These are phyloP conservation scores for Phaenicophaeus curvirostris DNA, from an alignment of 2,797 vertebrate species.

Conservation along the genomic window DNA sequence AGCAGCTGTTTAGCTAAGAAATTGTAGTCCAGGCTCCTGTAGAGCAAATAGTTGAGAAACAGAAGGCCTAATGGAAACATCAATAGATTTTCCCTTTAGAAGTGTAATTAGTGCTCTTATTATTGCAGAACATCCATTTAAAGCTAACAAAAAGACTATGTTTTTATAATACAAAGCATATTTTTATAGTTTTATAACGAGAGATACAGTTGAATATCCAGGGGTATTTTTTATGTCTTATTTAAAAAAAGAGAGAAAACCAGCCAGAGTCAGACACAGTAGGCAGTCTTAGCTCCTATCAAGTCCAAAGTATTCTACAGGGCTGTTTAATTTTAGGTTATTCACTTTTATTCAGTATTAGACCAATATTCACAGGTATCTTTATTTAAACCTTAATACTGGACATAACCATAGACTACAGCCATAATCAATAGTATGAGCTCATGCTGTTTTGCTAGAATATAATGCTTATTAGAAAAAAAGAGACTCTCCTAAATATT, in stretches of 20 bases:
- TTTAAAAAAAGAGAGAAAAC: not conserved
- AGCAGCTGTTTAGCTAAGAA: not conserved
- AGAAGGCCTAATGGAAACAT: not conserved
- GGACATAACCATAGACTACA: fast-evolving
- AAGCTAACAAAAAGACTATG: not conserved
- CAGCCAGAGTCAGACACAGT: not conserved
- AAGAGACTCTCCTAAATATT: not conserved
- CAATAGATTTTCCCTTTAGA: not conserved
- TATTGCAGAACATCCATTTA: not conserved
- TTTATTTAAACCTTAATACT: not conserved
- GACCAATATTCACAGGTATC: not conserved
- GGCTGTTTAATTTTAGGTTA: not conserved
- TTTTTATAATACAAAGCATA: not conserved
- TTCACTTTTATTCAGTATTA: not conserved
- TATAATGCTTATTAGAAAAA: not conserved
- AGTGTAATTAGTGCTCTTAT: not conserved
- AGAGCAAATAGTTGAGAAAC: not conserved
- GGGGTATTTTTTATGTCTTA: not conserved
- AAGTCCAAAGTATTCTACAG: not conserved
- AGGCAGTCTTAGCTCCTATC: not conserved
- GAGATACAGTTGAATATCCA: not conserved
- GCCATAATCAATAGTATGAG: not conserved
- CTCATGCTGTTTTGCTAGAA: not conserved
- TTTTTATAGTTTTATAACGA: not conserved
- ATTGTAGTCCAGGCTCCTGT: not conserved